These are phyloP conservation scores for Morphnarchus princeps DNA, from an alignment of 2,113 vertebrate genomes.

Conservation along the genomic window DNA sequence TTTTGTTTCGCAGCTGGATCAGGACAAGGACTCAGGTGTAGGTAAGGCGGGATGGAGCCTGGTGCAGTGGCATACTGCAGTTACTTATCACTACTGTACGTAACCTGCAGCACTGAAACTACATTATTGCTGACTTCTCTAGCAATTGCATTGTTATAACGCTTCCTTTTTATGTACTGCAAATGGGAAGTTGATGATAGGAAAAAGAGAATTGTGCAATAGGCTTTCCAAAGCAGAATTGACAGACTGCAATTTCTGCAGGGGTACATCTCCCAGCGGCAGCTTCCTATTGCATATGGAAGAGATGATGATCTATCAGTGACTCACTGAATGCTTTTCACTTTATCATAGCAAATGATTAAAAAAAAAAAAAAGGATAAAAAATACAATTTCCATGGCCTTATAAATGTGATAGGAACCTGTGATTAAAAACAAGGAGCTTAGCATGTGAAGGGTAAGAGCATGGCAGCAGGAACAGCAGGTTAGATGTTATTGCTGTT, in stretches of 20 bases:
- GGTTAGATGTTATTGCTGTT: conserved; percentile 29
- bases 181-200: not conserved
- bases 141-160: not conserved
- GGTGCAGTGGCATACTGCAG: not conserved
- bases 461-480: not conserved
- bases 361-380: not conserved
- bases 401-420: not conserved
- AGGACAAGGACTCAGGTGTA: not conserved
- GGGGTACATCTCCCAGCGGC: not conserved
- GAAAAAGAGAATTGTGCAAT: not conserved
- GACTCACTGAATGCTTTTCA: conserved; percentile 34
- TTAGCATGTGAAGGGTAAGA: not conserved
- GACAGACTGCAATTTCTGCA: not conserved
- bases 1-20: not conserved
- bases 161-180: not conserved
- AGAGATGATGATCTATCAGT: not conserved
- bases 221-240: not conserved
- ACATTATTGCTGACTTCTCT: not conserved
- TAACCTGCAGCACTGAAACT: not conserved
- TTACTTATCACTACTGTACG: not conserved
- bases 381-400: not conserved
- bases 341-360: not conserved
- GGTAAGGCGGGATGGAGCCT: not conserved
- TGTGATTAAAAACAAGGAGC: conserved; percentile 26
- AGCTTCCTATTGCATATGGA: not conserved